Base-by-base conservation (phyloP, 2,888 invertebrate species). In the Argyra leucocephala region DNA sequence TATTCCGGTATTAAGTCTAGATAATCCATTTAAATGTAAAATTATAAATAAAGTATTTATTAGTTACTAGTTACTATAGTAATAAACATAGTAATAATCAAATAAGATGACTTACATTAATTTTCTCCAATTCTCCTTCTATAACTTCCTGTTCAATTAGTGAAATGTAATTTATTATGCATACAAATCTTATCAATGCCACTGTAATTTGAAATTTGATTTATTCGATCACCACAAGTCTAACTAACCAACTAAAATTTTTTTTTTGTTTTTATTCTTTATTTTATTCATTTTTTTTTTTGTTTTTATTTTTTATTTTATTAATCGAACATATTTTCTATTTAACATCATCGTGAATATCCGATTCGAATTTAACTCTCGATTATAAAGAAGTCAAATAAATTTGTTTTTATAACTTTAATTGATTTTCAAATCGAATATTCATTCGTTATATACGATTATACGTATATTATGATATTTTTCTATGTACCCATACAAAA, bases 171-270 rank as follows among this genome's bases (percentile, higher is more conserved):
- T 48, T 48, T 48, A 48, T 48, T 48, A 48, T 9, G 48, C 15
- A 48, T 48, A 48, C 48, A 48, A 48, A 48, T 48, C 48, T 48
- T 48, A 48, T 48, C 48, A 48, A 48, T 48, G 48, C 48, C 48
- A 48, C 48, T 48, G 48, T 18, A 48, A 48, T 48, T 48, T 48
- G 2, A 48, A 48, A 48, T 48, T 48, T 48, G 48, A 48, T 48
- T 48, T 48, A 48, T 48, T 48, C 18, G 48, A 48, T 48, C 15
- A 48, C n/a, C 18, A n/a, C 48, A 48, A 48, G 18, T 48, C 18
- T 5, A 48, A 18, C 18, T 48, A 18, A 48, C 48, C 48, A 48
- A 5, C 5, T 48, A 2, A 31, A n/a, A n/a, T n/a, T n/a, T n/a
- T 7, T 26, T 26, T 26, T 26, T 26, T 26, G 15, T 37, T 37